Evolutionary conservation across 1,140 invertebrate species (phyloP).

Genomic region (Ostrea denselamellosa): DNA sequence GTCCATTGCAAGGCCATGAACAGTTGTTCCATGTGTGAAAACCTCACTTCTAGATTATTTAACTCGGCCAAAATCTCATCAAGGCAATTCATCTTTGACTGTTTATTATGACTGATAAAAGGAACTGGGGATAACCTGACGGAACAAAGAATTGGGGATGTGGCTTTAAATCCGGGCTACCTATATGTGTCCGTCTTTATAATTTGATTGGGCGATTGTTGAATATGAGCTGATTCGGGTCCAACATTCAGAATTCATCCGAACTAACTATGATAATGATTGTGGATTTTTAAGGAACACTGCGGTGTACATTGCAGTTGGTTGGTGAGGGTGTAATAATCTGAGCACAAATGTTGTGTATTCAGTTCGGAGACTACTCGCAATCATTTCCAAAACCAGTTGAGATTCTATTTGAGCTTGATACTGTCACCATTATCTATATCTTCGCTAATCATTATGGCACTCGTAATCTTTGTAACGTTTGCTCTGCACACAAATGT

Average conservation of each 20-base stretch:
- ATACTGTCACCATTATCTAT: not conserved
- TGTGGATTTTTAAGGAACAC: not conserved
- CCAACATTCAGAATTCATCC: too few species aligned
- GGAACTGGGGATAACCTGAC: not conserved
- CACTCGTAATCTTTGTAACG: too few species aligned
- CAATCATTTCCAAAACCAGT: not conserved
- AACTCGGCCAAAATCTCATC: not conserved
- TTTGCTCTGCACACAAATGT: too few species aligned
- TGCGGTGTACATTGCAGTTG: not conserved
- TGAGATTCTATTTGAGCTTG: not conserved
- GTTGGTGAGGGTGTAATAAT: not conserved
- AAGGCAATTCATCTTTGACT: not conserved
- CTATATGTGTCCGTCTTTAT: not conserved
- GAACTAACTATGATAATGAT: not conserved
- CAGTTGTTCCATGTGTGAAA: not conserved
- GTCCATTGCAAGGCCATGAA: not conserved
- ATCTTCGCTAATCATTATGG: not conserved
- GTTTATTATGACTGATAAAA: too few species aligned
- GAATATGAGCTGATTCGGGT: not conserved
- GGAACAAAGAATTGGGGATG: not conserved
- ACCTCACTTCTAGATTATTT: not conserved
- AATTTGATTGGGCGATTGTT: not conserved
- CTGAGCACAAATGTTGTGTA: not conserved
- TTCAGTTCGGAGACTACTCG: not conserved
- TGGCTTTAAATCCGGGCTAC: not conserved